A percentile compares a stretch with the other conserved stretches of the same genome.
Conservation (phyloP, 2,888 invertebrate species). For the Philonicus albiceps region DNA sequence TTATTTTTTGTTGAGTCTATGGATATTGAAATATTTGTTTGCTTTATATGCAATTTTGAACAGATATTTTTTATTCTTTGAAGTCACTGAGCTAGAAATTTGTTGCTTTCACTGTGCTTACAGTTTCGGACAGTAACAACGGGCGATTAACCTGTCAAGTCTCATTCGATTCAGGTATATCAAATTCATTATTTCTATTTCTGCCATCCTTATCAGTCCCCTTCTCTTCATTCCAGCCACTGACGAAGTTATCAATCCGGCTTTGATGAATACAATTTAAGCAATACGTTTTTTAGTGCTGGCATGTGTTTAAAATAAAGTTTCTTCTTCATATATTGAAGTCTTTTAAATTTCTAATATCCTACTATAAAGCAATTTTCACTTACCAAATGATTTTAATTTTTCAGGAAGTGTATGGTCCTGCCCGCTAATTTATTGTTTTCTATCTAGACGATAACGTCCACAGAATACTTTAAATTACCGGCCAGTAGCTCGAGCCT, state of each 20-base stretch:
- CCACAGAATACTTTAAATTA: constrained; percentile 35
- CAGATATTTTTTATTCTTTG: neutral
- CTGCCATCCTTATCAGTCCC: too few relatives aligned
- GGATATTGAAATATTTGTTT: neutral
- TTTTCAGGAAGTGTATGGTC: too few relatives aligned
- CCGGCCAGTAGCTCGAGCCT: constrained; percentile 27
- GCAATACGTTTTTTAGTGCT: neutral
- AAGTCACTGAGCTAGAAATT: neutral
- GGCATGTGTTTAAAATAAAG: too few relatives aligned
- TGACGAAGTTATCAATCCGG: neutral
- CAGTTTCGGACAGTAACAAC: neutral
- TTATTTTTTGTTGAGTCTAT: neutral
- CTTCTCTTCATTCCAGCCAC: neutral
- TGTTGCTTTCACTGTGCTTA: neutral
- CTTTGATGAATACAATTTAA: neutral
- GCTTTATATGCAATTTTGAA: neutral
- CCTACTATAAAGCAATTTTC: too few relatives aligned
- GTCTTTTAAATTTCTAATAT: too few relatives aligned
- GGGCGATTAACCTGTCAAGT: neutral
- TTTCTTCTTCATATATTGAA: too few relatives aligned
- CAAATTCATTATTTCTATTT: neutral
- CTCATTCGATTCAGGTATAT: neutral
- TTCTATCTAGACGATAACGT: constrained; percentile 15
- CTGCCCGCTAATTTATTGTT: neutral
- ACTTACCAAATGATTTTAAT: too few relatives aligned